Percentiles rank a stretch among this genome's conserved stretches.
Evolutionary conservation across 1,140 invertebrate species (phyloP).

Genomic region (Drosophila rhopaloa): DNA sequence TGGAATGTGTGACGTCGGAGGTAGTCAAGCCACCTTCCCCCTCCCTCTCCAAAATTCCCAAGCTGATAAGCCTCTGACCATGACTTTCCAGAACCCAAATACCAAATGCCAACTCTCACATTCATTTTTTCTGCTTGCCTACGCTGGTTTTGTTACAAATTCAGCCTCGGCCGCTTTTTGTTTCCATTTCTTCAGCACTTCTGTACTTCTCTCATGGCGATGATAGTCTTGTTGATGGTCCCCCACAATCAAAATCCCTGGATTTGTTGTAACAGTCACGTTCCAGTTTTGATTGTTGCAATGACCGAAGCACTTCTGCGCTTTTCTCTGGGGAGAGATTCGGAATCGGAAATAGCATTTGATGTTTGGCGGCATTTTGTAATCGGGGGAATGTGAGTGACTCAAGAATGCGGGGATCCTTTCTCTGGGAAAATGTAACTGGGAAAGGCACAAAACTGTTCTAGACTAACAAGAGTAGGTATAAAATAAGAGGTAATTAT

Average conservation of each 20-base stretch:
- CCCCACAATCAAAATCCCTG: constrained; percentile 58
- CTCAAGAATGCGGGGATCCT: constrained; percentile 3
- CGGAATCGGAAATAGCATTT: constrained; percentile 38
- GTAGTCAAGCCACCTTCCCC: neutral
- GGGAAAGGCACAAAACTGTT: neutral
- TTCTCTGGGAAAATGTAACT: constrained; percentile 1
- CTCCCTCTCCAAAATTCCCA: constrained; percentile 1
- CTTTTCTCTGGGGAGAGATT: constrained; percentile 20
- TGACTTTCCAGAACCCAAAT: constrained; percentile 66
- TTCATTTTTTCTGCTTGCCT: constrained; percentile 63
- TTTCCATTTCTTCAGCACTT: constrained; percentile 24
- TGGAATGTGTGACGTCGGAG: constrained; percentile 27
- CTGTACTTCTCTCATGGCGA: constrained; percentile 11
- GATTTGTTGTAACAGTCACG: constrained; percentile 72
- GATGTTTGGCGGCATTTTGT: constrained; percentile 40
- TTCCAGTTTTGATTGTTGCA: constrained; percentile 54
- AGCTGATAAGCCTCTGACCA: constrained; percentile 44
- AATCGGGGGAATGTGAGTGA: neutral
- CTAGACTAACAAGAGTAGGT: neutral
- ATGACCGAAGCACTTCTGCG: constrained; percentile 35
- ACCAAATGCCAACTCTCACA: constrained; percentile 39
- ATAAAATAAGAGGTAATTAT: neutral
- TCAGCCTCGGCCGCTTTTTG: constrained; percentile 56
- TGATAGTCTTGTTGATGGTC: constrained; percentile 25
- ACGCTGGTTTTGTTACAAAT: constrained; percentile 58